Evolutionary conservation across 2,113 vertebrate genomes (phyloP).

Genomic region (Mola mola): DNA sequence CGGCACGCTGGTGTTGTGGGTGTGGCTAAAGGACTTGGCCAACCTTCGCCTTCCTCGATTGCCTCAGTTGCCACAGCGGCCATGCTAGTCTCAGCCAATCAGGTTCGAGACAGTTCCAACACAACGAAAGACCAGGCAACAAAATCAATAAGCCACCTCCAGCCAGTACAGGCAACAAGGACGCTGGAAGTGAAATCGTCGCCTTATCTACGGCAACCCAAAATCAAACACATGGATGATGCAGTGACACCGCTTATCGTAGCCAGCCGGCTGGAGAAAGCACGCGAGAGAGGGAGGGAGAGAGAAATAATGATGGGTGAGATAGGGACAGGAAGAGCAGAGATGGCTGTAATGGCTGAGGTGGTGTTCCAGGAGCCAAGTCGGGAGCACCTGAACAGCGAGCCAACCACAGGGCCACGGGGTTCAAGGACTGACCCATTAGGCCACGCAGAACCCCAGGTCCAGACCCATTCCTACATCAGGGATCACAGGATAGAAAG

Average conservation of each 20-base stretch:
- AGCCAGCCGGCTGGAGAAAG: constrained; percentile 70
- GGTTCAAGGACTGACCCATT: constrained; percentile 68
- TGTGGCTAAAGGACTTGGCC: constrained; percentile 67
- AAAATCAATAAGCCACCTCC: constrained; percentile 50
- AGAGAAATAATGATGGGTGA: constrained; percentile 62
- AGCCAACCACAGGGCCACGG: constrained; percentile 65
- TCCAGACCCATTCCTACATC: constrained; percentile 53
- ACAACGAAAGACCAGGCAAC: constrained; percentile 34
- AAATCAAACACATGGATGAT: constrained; percentile 85
- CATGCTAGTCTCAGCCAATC: constrained; percentile 73
- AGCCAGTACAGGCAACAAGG: constrained; percentile 33
- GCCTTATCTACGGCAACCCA: constrained; percentile 82
- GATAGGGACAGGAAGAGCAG: constrained; percentile 53
- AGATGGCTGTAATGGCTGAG: constrained; percentile 81
- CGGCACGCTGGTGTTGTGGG: constrained; percentile 61
- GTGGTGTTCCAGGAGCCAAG: constrained; percentile 78
- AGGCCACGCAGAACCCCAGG: constrained; percentile 73
- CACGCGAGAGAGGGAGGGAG: constrained; percentile 66
- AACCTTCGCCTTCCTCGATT: constrained; percentile 66
- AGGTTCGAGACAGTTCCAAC: constrained; percentile 52
- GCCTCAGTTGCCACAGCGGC: constrained; percentile 71
- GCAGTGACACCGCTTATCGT: constrained; percentile 71
- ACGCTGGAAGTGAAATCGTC: constrained; percentile 75
- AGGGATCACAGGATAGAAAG: constrained; percentile 67
- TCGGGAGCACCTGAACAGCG: constrained; percentile 74